Base-by-base conservation (phyloP, 2,888 invertebrate genomes). In the Pegoplata infirma region DNA sequence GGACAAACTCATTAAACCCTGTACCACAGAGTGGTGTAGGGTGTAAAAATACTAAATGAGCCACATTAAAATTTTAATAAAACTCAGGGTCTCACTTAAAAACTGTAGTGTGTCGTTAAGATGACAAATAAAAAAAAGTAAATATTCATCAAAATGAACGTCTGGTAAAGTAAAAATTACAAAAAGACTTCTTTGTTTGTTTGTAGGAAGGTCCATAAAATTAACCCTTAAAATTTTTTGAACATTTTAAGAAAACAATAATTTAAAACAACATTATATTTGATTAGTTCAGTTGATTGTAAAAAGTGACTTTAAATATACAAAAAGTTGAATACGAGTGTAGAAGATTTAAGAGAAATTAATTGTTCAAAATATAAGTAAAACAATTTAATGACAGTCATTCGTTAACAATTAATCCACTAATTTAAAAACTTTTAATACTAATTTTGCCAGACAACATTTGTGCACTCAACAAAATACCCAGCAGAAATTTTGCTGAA, bases 321-420 rank as follows among this genome's bases (percentile, higher is more conserved):
- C n/a, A n/a, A 36, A 17, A 5, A 3, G 19, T 23, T 12, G 51
- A 21, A 32, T 28, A 32, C 40, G 40, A 46, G 63, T 16, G 23
- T 47, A 36, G 14, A 12, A 16, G 23, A 40, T 8, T 40, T 40
- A 3, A 40, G 5, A 53, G 6, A 64, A 14, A 73, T n/a, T 17
- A 61, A 61, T 66, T 28, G 59, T 56, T 23, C 46, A 75, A 53
- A 75, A 56, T 61, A 66, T 49, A n/a, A n/a, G n/a, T n/a, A 25
- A 74, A 73, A 75, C 49, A 67, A 40, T 68, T 75, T 67, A 75
- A 79, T 79, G 75, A 21, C 56, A 36, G 71, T 56, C 79, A 79
- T 75, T 72, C 75, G 67, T 79, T 79, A 75, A 72, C 23, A 72
- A 75, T 79, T 75, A 75, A 79, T 75, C 67, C 71, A 63, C 36